A percentile compares a stretch with the other conserved stretches of the same genome.
phyloP scores from a whole-genome alignment of 2,797 vertebrate species.

The Lindbergichthys nudifrons region DNA sequence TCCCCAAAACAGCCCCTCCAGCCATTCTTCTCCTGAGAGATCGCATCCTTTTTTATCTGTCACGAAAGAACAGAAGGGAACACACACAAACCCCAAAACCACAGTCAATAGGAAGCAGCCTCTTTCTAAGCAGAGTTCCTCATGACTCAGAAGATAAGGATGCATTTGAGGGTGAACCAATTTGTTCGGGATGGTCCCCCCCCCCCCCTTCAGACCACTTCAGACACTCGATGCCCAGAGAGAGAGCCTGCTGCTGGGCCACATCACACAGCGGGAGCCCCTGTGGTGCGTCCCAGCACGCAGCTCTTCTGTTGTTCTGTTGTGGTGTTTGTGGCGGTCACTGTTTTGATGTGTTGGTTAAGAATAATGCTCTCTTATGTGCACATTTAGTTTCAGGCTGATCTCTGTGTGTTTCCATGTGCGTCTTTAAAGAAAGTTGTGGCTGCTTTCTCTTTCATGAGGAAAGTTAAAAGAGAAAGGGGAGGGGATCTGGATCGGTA shows the following conservation, averaged over 20 bases:
- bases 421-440: conserved; percentile 54
- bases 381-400: conserved; percentile 51
- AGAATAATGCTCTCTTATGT: conserved; percentile 47
- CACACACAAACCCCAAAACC: conserved; percentile 32
- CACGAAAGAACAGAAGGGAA: conserved; percentile 37
- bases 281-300: conserved; percentile 44
- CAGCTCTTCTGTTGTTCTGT: conserved; percentile 57
- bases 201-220: conserved; percentile 62
- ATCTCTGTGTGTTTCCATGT: conserved; percentile 60
- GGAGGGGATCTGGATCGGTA: conserved; percentile 31
- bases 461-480: conserved; percentile 68
- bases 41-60: conserved; percentile 6
- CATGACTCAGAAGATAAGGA: conserved; percentile 66
- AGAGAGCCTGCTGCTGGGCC: conserved; percentile 55
- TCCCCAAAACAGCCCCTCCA: background rate
- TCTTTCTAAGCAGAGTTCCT: conserved; percentile 53
- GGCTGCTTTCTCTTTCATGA: conserved; percentile 76
- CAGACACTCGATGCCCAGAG: conserved; percentile 46
- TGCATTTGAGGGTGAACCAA: conserved; percentile 57
- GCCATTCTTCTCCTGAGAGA: conserved; percentile 7
- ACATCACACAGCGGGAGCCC: conserved; percentile 69
- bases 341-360: conserved; percentile 65
- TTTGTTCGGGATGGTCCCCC: conserved; percentile 55
- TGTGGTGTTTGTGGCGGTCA: conserved; percentile 67
- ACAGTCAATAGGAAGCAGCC: conserved; percentile 52